A percentile compares a stretch with the other conserved stretches of the same genome.
Conservation (phyloP, 1,140 invertebrate species). For the Drosophila equinoxialis region DNA sequence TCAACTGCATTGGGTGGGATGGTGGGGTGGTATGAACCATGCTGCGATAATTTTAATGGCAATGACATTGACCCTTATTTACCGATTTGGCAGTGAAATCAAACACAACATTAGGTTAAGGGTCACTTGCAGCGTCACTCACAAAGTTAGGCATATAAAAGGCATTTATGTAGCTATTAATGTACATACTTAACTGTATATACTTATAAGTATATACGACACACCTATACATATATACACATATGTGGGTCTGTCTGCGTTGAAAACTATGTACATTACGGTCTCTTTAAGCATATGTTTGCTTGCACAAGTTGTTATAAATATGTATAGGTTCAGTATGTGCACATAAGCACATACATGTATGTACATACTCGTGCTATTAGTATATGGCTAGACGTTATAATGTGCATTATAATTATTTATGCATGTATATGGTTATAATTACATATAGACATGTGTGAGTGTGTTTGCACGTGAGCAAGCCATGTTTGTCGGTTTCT, state of each 20-base stretch:
- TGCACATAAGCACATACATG: constrained; percentile 9
- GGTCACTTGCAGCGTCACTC: constrained; percentile 17
- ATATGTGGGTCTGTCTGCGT: not conserved
- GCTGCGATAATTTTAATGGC: constrained; percentile 37
- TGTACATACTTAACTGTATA: constrained; percentile 31
- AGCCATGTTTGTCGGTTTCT: constrained; percentile 46
- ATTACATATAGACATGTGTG: constrained; percentile 30
- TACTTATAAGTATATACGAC: not conserved
- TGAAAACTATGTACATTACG: constrained; percentile 1
- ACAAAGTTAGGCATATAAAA: constrained; percentile 15
- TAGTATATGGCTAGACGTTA: constrained; percentile 65
- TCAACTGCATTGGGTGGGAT: not conserved
- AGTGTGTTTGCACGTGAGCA: constrained; percentile 22
- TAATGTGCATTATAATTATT: constrained; percentile 78
- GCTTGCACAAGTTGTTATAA: constrained; percentile 2
- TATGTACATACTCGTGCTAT: constrained; percentile 5
- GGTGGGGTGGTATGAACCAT: not conserved
- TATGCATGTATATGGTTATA: constrained; percentile 53
- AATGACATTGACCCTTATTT: constrained; percentile 56
- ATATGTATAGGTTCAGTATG: not conserved
- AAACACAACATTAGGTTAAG: constrained; percentile 45
- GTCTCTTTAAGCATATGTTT: constrained; percentile 11
- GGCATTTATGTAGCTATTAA: not conserved
- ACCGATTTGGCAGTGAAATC: constrained; percentile 45
- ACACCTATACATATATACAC: constrained; percentile 5